Evolutionary conservation across 2,113 vertebrate species (phyloP), one percentile per base, ranked within the genome.

Genomic region (Formicarius rufipectus): DNA sequence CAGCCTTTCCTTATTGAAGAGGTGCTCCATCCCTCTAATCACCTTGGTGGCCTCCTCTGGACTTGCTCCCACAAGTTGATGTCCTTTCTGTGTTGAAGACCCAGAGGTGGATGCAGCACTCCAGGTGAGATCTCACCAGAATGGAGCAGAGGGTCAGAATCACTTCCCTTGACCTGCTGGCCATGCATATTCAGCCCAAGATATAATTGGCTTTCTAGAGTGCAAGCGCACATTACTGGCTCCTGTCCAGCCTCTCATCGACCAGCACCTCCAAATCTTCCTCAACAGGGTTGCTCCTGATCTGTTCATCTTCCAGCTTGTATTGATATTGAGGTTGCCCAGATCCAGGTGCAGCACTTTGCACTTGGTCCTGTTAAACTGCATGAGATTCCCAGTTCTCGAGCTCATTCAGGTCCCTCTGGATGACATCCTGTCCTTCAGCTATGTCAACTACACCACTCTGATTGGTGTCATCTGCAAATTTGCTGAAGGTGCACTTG

Each of bases 241-340:
- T 62, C 45, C 15, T 23, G 45, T 39, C 23, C 84, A 78, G 33
- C 39, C 40, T 44, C 81, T 64, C 55, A 27, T 0, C 27, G 33
- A 22, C 5, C 62, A 60, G 33, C 33, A 52, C 5, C 11, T 22
- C 17, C 31, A 18, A 22, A 2, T 4, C 22, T 39, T 35, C 31
- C 8, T 31, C 1, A 1, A 25, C 40, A 68, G 63, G 33, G 22
- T 37, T 87, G 22, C 33, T 69, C 45, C 20, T 0, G 0, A 5
- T n/a, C 14, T 60, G 28, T 1, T 10, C 53, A 59, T 31, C 10
- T 31, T 25, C 5, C 37, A 76, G 31, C 27, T 21, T 37, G 45
- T 18, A 14, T 1, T 37, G 45, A 6, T 60, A 9, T 11, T 0
- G 0, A 44, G 10, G 0, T 19, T 60, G 12, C 2, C 9, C 12